A percentile compares a stretch with the other conserved stretches of the same genome.
phyloP scores from a whole-genome alignment of 2,797 vertebrate genomes.

The Chloroceryle amazona region DNA sequence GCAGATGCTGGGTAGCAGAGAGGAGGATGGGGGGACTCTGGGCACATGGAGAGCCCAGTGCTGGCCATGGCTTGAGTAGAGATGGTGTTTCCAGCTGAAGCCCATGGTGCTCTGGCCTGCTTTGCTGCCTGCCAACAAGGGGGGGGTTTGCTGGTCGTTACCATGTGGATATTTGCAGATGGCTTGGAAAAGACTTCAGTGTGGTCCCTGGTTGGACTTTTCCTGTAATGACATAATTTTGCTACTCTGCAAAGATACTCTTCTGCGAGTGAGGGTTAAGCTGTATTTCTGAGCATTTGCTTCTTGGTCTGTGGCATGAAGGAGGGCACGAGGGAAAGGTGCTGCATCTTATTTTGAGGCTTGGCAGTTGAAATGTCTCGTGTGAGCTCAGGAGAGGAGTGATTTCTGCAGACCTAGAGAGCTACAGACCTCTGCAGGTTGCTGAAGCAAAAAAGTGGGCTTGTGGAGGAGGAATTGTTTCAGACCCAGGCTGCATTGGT shows the following conservation, averaged over 20 bases:
- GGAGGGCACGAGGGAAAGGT: not conserved
- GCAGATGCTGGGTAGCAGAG: not conserved
- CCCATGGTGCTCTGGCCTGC: accelerated
- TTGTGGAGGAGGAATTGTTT: not conserved
- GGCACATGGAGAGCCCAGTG: not conserved
- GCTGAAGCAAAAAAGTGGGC: not conserved
- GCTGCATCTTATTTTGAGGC: not conserved
- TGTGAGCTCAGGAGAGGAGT: not conserved
- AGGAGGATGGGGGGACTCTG: not conserved
- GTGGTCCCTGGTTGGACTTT: conserved; percentile 14
- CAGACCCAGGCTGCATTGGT: not conserved
- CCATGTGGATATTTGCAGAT: conserved; percentile 24
- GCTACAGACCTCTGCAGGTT: not conserved
- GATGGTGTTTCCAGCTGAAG: not conserved
- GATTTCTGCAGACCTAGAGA: not conserved
- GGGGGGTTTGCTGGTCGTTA: not conserved
- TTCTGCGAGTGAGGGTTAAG: conserved; percentile 41
- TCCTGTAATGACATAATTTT: conserved; percentile 58
- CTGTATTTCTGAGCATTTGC: conserved; percentile 4
- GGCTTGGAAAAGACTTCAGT: not conserved
- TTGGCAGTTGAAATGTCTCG: not conserved
- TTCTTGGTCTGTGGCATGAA: not conserved
- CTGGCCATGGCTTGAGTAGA: not conserved
- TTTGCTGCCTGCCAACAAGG: not conserved
- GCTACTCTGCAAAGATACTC: not conserved